Base-by-base conservation (phyloP, 2,113 vertebrate species). In the Pardalotus punctatus region DNA sequence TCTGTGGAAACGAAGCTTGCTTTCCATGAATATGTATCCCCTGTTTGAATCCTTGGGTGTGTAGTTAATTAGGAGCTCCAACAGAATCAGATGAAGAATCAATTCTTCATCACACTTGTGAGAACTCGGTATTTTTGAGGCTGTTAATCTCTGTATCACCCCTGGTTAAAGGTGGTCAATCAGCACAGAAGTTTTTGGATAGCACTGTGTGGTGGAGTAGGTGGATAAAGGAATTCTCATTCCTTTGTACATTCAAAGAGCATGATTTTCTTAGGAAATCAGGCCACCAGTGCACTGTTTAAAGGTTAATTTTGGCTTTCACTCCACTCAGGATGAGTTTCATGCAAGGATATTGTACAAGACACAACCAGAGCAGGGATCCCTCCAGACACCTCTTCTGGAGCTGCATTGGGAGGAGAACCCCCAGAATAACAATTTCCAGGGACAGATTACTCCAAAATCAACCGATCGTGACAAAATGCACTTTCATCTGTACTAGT, bases 391-490 rank as follows among this genome's bases (percentile, higher is more conserved):
- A 40, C 25, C 24, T 74, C 80, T 78, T 66, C 56, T 62, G 69
- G 69, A 91, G 57, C 51, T 71, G 27, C 84, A 33, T 48, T 33
- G 81, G 82, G 56, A 81, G 64, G 38, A 89, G 42, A 88, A 86
- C 61, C 93, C 94, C 96, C 93, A 96, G 80, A 89, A 96, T 95
- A 97, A 95, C 84, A 95, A 93, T 90, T 94, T 94, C 83, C 96
- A 98, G 80, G 82, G 95, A 95, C 86, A 96, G 97, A 97, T 94
- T 85, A 77, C 94, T 96, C 82, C 21, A 1, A 88, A 95, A 80
- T 93, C 92, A 97, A 85, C 94, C 22, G 2, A 97, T 98, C 96
- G 96, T 96, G 94, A 94, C 97, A 97, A 96, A 97, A 98, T 90
- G 95, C 90, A 79, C 95, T 96, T 96, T 93, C 33, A 71, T 96